Base-by-base conservation (phyloP, 2,113 vertebrate species). In the Cavia aperea region DNA sequence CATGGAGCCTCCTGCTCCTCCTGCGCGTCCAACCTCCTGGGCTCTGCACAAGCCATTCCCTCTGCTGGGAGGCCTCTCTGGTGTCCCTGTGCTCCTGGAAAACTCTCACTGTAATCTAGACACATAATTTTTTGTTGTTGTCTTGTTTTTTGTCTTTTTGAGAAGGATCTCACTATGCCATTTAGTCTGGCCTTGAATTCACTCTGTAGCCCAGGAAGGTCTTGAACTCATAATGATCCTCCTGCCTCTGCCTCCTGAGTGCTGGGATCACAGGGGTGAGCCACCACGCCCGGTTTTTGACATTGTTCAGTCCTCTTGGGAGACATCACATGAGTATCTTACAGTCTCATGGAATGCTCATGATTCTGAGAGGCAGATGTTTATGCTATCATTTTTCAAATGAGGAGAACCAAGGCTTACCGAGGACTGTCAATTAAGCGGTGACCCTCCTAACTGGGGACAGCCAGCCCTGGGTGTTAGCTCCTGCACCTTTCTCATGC, bases 1-100 rank as follows among this genome's bases (percentile, higher is more conserved):
- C 14, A 0, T 3, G 10, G 0, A 2, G 29, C 43, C 2, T 23
- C 1, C 21, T 11, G 0, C 16, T 81, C 7, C 16, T 81, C 7
- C 0, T 4, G 0, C 0, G 1, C 1, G 0, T 68, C 31, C 0
- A 7, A 16, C 31, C 33, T 14, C 66, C 54, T 13, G 15, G 56
- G 9, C 68, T 73, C 5, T 7, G 14, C 49, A 24, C 4, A 1
- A 46, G 77, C 63, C 33, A 2, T 19, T 24, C 36, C 54, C 46
- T 54, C 72, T 43, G 60, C 65, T 31, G 16, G 13, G 60, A 83
- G 75, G 2, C n/a, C 54, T 46, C 26, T 23, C 78, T 19, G 70
- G 66, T 29, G 36, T 9, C 46, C 70, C 39, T 54, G 60, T 79
- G 77, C 60, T 39, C 82, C 39, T 16, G 36, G 72, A 81, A 72